A percentile compares a stretch with the other conserved stretches of the same genome.
Conservation (phyloP, 2,888 invertebrate species). For the Gonocerus acuteangulatus region DNA sequence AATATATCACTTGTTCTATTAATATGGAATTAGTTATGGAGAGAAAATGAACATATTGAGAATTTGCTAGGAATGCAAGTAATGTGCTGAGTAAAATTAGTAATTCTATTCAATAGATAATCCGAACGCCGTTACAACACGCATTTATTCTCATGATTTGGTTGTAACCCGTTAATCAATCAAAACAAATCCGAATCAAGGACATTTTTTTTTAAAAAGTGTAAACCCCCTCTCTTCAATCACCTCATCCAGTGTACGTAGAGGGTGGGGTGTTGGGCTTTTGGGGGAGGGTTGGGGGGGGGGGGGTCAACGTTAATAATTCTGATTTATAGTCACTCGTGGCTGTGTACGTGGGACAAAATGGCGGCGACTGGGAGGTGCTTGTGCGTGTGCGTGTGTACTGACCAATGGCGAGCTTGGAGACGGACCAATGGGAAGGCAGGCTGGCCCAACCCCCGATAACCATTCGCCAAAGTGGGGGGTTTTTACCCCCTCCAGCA, state of each 20-base stretch:
- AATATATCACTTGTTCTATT: too few relatives aligned
- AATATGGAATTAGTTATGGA: too few relatives aligned
- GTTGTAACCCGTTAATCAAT: background rate
- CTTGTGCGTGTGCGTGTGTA: constrained; percentile 24
- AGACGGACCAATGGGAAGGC: constrained; percentile 21
- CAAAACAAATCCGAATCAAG: background rate
- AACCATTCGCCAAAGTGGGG: constrained; percentile 18
- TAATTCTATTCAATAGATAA: too few relatives aligned
- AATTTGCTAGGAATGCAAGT: too few relatives aligned
- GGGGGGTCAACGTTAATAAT: constrained; percentile 31
- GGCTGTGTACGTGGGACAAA: constrained; percentile 28
- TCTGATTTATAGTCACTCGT: constrained; percentile 32
- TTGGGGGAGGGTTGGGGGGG: constrained; percentile 5
- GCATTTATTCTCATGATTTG: background rate
- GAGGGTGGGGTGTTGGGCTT: background rate
- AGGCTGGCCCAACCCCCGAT: constrained; percentile 26
- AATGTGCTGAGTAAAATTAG: too few relatives aligned
- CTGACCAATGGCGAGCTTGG: constrained; percentile 34
- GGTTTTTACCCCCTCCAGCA: constrained; percentile 28
- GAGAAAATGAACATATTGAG: too few relatives aligned
- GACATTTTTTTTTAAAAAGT: too few relatives aligned
- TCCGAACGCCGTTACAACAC: background rate
- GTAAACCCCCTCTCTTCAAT: background rate
- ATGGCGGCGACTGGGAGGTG: constrained; percentile 29
- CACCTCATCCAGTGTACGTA: background rate